Conservation (phyloP, 1,140 invertebrate genomes). For the Ostrea denselamellosa region DNA sequence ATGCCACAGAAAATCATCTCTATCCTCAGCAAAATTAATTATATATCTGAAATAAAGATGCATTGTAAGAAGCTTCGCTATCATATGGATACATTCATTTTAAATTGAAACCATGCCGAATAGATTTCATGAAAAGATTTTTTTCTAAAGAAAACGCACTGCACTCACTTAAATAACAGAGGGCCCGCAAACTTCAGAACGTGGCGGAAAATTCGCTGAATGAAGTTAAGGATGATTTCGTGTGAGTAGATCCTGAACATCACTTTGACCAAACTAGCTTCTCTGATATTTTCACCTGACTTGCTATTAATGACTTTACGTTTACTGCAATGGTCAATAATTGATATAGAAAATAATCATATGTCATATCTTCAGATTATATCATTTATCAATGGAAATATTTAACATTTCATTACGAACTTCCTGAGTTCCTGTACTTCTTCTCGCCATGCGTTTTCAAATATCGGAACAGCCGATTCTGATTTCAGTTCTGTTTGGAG, state of each 20-base stretch:
- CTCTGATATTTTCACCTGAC: neutral
- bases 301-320: neutral
- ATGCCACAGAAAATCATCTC: constrained; percentile 13
- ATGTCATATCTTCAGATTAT: neutral
- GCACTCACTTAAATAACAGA: neutral
- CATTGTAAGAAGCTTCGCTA: neutral
- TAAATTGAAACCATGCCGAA: neutral
- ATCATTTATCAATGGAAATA: neutral
- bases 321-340: neutral
- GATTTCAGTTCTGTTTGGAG: neutral
- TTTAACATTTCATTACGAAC: neutral
- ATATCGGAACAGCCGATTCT: neutral
- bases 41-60: neutral
- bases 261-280: neutral
- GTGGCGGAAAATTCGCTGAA: neutral
- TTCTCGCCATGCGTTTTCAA: neutral
- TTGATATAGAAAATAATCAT: neutral
- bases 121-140: neutral
- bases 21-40: neutral
- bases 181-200: neutral
- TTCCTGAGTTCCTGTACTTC: neutral
- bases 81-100: neutral
- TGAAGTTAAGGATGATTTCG: neutral
- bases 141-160: neutral
- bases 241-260: neutral